Percentiles rank a stretch among this genome's conserved stretches.
Conservation (phyloP, 1,140 invertebrate genomes). For the Atta cephalotes region DNA sequence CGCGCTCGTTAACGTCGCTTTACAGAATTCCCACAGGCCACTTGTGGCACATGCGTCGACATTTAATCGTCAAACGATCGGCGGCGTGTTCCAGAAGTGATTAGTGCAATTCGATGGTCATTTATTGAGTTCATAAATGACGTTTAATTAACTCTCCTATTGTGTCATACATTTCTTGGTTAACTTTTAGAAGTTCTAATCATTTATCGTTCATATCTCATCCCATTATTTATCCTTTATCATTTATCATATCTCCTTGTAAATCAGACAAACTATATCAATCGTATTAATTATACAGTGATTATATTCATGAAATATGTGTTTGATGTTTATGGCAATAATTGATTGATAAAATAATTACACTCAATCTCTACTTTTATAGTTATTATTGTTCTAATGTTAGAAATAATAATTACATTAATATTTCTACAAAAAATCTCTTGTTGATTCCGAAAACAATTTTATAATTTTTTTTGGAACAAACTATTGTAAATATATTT, state of each 20-base stretch:
- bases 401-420: too few species aligned
- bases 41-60: not conserved
- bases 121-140: conserved; percentile 7
- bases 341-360: too few species aligned
- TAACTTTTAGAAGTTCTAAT: not conserved
- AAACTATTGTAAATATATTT: too few species aligned
- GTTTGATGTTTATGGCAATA: too few species aligned
- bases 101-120: conserved; percentile 20
- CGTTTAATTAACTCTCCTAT: conserved; percentile 10
- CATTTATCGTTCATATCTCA: not conserved
- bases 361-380: too few species aligned
- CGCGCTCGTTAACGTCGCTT: conserved; percentile 58
- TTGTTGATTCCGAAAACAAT: too few species aligned
- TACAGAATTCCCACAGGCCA: conserved; percentile 33
- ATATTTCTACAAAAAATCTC: too few species aligned
- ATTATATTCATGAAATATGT: not conserved
- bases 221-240: not conserved
- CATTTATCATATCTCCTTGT: not conserved
- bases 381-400: too few species aligned
- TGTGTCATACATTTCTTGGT: too few species aligned
- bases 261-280: not conserved
- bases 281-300: not conserved
- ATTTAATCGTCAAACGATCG: conserved; percentile 45
- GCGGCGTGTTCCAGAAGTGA: conserved; percentile 26
- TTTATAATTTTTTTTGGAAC: too few species aligned